Base-by-base conservation (phyloP, 2,113 vertebrate genomes). In the Abramis brama region DNA sequence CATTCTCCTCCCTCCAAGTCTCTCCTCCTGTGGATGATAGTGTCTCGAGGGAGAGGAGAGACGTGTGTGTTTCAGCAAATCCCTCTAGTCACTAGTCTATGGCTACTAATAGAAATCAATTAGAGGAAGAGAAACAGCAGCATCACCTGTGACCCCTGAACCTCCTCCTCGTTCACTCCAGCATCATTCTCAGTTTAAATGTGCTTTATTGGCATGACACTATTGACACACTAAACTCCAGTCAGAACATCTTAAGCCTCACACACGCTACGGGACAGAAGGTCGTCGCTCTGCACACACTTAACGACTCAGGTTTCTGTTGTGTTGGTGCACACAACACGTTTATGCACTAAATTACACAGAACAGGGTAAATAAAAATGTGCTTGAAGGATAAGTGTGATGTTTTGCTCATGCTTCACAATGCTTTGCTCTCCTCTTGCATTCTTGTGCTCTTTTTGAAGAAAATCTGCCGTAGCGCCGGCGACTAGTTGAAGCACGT, bases 71-170 rank as follows among this genome's bases (percentile, higher is more conserved):
- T 82, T 79, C 79, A 62, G 79, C 82, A 74, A 85, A 85, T 85
- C 12, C 84, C 86, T 82, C 86, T 83, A 74, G 71, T 73, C 86
- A 77, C 87, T 83, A 78, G 71, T 66, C 50, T 68, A 33, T 82
- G 39, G 17, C 71, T 70, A 57, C 86, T 77, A 89, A 88, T 89
- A 88, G 64, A 85, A 73, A 86, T 86, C 86, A 83, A 89, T 88
- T 88, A 87, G 84, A 76, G 73, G 70, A 76, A 85, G 68, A 89
- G 62, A 84, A 86, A 82, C 89, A 87, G 71, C 86, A 68, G 73
- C 30, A 82, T 79, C 85, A 88, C 84, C 82, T 59, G 84, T 90
- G 85, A 90, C 84, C 89, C 75, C 13, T 60, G 13, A 21, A 9
- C 33, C 30, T 21, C 64, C 27, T 33, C 33, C 66, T 70, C 6